Base-by-base conservation (phyloP, 2,113 vertebrate species). In the Sarotherodon lohbergeri region DNA sequence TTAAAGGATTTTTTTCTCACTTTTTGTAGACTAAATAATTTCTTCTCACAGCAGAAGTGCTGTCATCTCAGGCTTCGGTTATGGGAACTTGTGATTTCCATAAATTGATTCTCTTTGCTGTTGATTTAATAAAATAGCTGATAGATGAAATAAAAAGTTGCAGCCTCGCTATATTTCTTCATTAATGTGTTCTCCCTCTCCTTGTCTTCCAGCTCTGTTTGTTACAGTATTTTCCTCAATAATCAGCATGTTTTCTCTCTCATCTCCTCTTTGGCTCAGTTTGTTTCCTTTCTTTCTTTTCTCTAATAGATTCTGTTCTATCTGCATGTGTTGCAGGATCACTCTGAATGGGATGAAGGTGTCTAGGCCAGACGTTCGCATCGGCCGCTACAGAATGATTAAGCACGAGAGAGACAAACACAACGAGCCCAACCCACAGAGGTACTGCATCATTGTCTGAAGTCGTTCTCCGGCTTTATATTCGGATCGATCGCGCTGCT, bases 311-410 rank as follows among this genome's bases (percentile, higher is more conserved):
- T 22, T 68, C 19, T 66, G 27, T 63, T 81, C 34, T 88, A 59
- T 92, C 54, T 88, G 59, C 89, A 11, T 92, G 82, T 92, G 78
- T 92, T 95, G 87, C 90, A 99, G 99, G 96, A 99, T 99, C 96
- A 99, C 98, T 52, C 96, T 99, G 91, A 98, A 98, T 3, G 98
- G 99, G 89, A 99, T 99, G 99, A 99, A 99, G 96, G 98, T 99
- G 95, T 98, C 98, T 4, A 97, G 99, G 90, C 99, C 99, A 10
- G 98, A 99, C 90, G 97, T 98, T 93, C 98, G 97, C 93, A 99
- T 99, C 39, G 99, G 99, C 85, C 97, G 98, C 94, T 99, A 99
- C 96, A 97, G 99, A 95, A 99, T 99, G 99, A 99, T 99, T 96
- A 99, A 99, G 96, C 99, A 99, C 9, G 98, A 99, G 92, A 97